Evolutionary conservation across 2,797 vertebrate species (phyloP).

Genomic region (Pipistrellus pygmaeus): DNA sequence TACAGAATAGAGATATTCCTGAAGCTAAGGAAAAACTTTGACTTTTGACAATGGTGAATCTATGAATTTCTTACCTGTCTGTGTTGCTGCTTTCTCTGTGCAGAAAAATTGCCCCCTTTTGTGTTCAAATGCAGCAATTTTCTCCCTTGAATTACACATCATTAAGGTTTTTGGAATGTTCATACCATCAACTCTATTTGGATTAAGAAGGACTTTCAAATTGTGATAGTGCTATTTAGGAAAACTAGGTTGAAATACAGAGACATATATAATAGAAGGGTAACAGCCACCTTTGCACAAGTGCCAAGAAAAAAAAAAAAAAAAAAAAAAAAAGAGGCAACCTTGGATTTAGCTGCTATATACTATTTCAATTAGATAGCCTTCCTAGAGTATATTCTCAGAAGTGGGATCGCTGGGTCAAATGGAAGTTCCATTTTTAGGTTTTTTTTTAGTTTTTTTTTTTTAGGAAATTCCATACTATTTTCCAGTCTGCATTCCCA

Average conservation of each 20-base stretch:
- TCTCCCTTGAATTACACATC: not conserved
- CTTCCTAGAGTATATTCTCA: not conserved
- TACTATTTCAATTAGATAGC: not conserved
- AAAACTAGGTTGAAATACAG: not conserved
- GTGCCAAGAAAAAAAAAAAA: not conserved
- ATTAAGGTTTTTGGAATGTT: not conserved
- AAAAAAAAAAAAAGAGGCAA: not conserved
- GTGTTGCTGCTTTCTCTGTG: not conserved
- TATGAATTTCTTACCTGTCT: not conserved
- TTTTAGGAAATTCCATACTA: not conserved
- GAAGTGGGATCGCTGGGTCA: not conserved
- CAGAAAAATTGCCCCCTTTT: not conserved
- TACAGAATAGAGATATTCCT: not conserved
- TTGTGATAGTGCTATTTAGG: not conserved
- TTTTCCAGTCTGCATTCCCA: not conserved
- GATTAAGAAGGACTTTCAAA: conserved; percentile 10
- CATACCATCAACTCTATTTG: not conserved
- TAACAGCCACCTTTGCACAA: not conserved
- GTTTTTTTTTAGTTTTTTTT: not conserved
- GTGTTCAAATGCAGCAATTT: not conserved
- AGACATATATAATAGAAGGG: not conserved
- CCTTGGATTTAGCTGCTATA: not conserved
- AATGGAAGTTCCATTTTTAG: not conserved
- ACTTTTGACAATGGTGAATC: not conserved
- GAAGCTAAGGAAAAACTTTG: not conserved